These are phyloP conservation scores for Cyrtodaria siliqua DNA, from an alignment of 2,888 invertebrate species.

Conservation along the genomic window DNA sequence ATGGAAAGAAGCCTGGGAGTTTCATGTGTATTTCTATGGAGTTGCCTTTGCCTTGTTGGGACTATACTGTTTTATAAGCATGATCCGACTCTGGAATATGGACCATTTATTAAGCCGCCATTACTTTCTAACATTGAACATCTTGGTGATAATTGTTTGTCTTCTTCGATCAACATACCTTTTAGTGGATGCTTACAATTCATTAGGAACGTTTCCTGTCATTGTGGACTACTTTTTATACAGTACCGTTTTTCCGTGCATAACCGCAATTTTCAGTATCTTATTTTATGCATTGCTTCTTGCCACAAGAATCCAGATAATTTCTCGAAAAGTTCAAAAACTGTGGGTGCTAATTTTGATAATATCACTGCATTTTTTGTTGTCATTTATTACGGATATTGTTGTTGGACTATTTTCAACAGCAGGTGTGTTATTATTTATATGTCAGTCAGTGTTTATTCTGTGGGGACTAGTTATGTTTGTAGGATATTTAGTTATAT, in stretches of 20 bases:
- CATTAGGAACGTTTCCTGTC: conserved; percentile 92
- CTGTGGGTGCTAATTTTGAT: conserved; percentile 93
- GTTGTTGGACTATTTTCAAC: conserved; percentile 79
- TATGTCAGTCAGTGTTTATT: conserved; percentile 93
- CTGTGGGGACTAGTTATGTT: conserved; percentile 94
- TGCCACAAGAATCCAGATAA: conserved; percentile 88
- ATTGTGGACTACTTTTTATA: conserved; percentile 92
- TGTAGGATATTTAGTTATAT: conserved; percentile 90
- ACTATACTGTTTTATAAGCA: conserved; percentile 94
- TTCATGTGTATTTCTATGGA: conserved; percentile 95
- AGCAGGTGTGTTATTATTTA: conserved; percentile 81
- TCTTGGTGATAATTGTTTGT: conserved; percentile 93
- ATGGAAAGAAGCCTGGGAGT: conserved; percentile 93
- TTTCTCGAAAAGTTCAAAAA: conserved; percentile 89
- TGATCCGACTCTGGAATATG: conserved; percentile 94
- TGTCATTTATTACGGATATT: conserved; percentile 94
- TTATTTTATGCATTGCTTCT: conserved; percentile 94
- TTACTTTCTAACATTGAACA: conserved; percentile 94
- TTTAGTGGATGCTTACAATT: conserved; percentile 96
- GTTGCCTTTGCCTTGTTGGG: conserved; percentile 94
- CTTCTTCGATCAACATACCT: conserved; percentile 92
- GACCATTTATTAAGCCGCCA: conserved; percentile 95
- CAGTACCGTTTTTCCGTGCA: conserved; percentile 94
- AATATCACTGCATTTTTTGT: conserved; percentile 92
- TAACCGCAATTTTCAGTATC: conserved; percentile 96